Conservation (phyloP, 2,113 vertebrate genomes). For the Lasiurus cinereus region DNA sequence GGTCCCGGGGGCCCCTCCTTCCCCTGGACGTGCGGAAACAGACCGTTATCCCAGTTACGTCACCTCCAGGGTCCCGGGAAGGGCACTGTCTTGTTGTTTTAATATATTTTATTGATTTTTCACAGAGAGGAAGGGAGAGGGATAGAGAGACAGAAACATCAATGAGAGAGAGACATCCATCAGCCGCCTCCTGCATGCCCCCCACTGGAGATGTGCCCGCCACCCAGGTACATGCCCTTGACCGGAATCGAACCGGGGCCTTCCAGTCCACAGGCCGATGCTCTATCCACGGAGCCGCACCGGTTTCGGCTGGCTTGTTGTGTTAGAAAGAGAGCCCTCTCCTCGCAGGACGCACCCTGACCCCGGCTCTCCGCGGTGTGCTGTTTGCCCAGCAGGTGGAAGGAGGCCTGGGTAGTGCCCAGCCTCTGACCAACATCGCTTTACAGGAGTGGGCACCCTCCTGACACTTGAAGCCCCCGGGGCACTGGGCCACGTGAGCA, state of each 20-base stretch:
- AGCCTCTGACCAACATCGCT: neutral
- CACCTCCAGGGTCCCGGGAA: neutral
- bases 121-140: no score
- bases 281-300: no score
- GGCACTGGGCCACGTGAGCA: neutral
- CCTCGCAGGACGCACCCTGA: neutral
- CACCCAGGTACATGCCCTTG: no score
- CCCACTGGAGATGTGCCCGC: no score
- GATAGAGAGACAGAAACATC: no score
- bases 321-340: neutral
- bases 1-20: neutral
- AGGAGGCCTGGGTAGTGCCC: neutral
- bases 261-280: no score
- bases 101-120: no score
- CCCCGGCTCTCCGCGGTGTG: neutral
- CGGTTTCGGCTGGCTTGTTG: no score
- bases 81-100: neutral
- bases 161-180: no score
- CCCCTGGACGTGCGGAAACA: neutral
- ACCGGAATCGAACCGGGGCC: no score
- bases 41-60: slow-evolving; percentile 7
- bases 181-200: no score
- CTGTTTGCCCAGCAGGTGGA: neutral
- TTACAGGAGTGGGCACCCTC: neutral
- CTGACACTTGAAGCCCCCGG: neutral